Conservation (phyloP, 2,113 vertebrate species). For the Oryzias melastigma region DNA sequence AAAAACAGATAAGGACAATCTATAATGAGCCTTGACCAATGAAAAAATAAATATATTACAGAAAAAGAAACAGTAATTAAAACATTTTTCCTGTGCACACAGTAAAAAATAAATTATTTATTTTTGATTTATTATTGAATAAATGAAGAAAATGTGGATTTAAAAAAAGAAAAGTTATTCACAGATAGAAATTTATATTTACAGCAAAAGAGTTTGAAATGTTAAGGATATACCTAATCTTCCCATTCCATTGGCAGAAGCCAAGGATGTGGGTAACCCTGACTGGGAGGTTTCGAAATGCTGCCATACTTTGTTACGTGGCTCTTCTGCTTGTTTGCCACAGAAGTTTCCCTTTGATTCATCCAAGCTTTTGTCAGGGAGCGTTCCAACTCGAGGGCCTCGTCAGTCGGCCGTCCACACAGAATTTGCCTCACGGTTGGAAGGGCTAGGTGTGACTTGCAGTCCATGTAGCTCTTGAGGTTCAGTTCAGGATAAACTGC, state of each 20-base stretch:
- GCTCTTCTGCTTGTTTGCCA: conserved; percentile 23
- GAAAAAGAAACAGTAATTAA: conserved; percentile 7
- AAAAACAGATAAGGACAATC: not conserved
- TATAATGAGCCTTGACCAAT: too few relatives aligned
- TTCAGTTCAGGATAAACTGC: conserved; percentile 73
- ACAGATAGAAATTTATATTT: conserved; percentile 7
- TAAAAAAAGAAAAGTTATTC: conserved; percentile 21
- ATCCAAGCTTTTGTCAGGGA: conserved; percentile 60
- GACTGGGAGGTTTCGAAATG: conserved; percentile 40
- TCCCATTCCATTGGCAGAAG: conserved; percentile 76
- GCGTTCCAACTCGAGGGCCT: conserved; percentile 62
- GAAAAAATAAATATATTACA: conserved; percentile 1
- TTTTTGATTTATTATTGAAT: conserved; percentile 30
- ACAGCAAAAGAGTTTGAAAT: conserved; percentile 26
- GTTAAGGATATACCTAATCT: conserved; percentile 61
- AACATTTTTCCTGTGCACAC: conserved; percentile 21
- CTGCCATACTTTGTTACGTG: conserved; percentile 38
- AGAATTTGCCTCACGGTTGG: conserved; percentile 70
- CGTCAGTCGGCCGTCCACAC: conserved; percentile 58
- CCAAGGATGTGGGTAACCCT: conserved; percentile 60
- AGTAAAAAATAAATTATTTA: conserved; percentile 13
- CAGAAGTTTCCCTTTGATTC: conserved; percentile 37
- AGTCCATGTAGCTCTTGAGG: conserved; percentile 76
- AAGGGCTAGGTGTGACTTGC: conserved; percentile 73
- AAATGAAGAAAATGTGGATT: conserved; percentile 14